Percentiles rank a stretch among this genome's conserved stretches.
Evolutionary conservation across 1,140 invertebrate genomes (phyloP).

Genomic region (Cydia fagiglandana): DNA sequence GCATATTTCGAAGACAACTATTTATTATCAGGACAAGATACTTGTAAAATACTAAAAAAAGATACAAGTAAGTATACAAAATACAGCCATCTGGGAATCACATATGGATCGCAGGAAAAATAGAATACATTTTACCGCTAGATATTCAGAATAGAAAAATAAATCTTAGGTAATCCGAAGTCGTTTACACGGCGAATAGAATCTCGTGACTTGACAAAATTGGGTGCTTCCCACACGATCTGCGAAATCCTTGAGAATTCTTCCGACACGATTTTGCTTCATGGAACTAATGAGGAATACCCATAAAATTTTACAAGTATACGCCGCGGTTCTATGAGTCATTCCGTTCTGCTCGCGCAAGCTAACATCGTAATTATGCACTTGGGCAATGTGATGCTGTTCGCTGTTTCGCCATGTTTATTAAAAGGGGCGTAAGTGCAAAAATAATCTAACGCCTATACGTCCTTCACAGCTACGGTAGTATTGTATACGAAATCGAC

Average conservation of each 20-base stretch:
- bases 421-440: not conserved
- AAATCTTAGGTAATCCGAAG: not conserved
- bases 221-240: not conserved
- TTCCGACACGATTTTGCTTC: not conserved
- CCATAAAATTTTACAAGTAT: conserved; percentile 5
- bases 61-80: too few relatives aligned
- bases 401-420: not conserved
- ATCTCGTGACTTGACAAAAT: not conserved
- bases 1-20: too few relatives aligned
- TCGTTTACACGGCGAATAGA: not conserved
- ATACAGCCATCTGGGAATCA: not conserved
- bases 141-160: not conserved
- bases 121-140: not conserved
- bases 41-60: too few relatives aligned
- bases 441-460: not conserved
- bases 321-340: conserved; percentile 12
- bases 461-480: not conserved
- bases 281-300: not conserved
- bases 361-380: conserved; percentile 29
- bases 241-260: not conserved
- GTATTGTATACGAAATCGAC: conserved; percentile 6
- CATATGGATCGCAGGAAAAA: not conserved
- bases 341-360: not conserved
- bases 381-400: conserved; percentile 26
- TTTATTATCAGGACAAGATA: too few relatives aligned